Evolutionary conservation across 2,797 vertebrate genomes (phyloP).

Genomic region (Sternotherus odoratus): DNA sequence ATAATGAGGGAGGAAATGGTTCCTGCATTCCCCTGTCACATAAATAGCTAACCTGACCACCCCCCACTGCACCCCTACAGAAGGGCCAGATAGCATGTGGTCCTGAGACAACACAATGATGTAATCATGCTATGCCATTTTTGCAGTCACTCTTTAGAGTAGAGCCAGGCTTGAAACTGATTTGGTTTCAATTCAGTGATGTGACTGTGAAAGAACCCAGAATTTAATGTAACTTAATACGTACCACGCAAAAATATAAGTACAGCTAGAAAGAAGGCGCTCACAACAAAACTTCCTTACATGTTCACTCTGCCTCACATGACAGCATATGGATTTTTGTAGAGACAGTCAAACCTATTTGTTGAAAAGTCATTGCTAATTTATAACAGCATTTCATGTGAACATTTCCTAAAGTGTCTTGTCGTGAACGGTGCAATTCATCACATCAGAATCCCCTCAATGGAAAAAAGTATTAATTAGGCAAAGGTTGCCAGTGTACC

Average conservation of each 20-base stretch:
- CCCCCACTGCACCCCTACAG: rapidly evolving
- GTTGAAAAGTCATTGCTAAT: neutral
- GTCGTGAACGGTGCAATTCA: constrained; percentile 38
- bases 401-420: neutral
- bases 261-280: neutral
- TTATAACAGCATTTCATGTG: neutral
- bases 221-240: neutral
- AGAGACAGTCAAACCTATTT: neutral
- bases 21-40: neutral
- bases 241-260: neutral
- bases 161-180: neutral
- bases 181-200: neutral
- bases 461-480: constrained; percentile 53
- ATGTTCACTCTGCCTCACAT: neutral
- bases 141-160: neutral
- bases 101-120: neutral
- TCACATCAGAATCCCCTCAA: constrained; percentile 38
- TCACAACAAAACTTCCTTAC: constrained; percentile 3
- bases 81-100: neutral
- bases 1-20: neutral
- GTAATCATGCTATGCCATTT: neutral
- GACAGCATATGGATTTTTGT: neutral
- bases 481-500: constrained; percentile 11
- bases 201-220: neutral
- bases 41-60: neutral